Evolutionary conservation across 2,797 vertebrate genomes (phyloP), one percentile per base, ranked within the genome.

Genomic region (Chloroceryle inda): DNA sequence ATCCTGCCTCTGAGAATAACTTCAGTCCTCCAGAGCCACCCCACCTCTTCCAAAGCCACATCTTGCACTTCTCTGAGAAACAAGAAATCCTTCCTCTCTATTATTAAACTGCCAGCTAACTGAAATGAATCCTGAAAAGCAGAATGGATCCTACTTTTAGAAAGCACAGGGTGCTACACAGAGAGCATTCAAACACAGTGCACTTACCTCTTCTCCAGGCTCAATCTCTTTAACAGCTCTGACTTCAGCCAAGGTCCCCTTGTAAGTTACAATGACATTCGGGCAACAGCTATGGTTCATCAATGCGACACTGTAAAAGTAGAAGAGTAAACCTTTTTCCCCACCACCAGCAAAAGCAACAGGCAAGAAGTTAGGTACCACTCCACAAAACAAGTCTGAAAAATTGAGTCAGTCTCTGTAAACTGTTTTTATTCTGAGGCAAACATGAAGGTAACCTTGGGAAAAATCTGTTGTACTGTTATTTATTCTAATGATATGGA

Each of bases 211-310:
- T 37, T 99, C 99, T 95, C 99, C 99, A 3, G 98, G 97, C 83
- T 96, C 97, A 96, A 99, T 99, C 59, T 99, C 98, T 97, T 98
- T 98, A 24, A 99, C 99, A 4, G 99, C 99, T 93, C 99, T 98
- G 49, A 99, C 97, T 96, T 99, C 99, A 1, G 99, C 99, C 33
- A 98, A 61, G 8, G 98, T 99, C 78, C 99, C 99, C 53, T 98
- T 98, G 93, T 98, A 99, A 24, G 99, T 99, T 92, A 99, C 99
- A 13, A 99, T 99, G 95, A 99, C 99, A n/a, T 98, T 99, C 77
- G 99, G 99, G 49, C 98, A 99, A 88, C 99, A 99, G 97, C 99
- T 99, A 97, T 99, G 99, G 97, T 99, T 99, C 98, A 99, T 98
- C 79, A 99, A 87, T 0, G 99, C 99, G 71, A 99, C 98, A 20